Base-by-base conservation (phyloP, 2,888 invertebrate species). In the Fabriciana adippe region DNA sequence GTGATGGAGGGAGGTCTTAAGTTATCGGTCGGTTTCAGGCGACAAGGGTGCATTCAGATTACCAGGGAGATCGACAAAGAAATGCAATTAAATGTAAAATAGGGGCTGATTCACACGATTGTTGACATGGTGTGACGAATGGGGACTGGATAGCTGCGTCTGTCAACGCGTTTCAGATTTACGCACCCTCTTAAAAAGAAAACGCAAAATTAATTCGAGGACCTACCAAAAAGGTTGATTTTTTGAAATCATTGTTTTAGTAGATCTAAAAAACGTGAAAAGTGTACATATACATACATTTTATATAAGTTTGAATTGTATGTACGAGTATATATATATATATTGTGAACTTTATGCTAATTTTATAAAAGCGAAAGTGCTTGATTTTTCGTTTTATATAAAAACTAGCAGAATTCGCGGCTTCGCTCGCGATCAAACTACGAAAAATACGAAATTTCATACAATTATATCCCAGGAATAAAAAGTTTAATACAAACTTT, bases 31-130 rank as follows among this genome's bases (percentile, higher is more conserved):
- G 69, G 73, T 77, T 69, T 72, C 68, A 76, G 70, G 75, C 80
- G 81, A 86, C 87, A 88, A 91, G 92, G 90, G 92, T 89, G 90
- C 89, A 90, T 89, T 80, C 85, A 88, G 88, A 90, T 89, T 90
- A 89, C 87, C 88, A 78, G 86, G 86, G 86, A 87, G 86, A 89
- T 89, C 83, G 86, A 91, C 91, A 92, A 91, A 92, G 91, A 91
- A 92, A 92, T 91, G 92, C 90, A 92, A 92, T 92, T 92, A 92
- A 91, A 92, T 92, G 90, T 90, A 91, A 91, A 92, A 89, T 90
- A 91, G 87, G 91, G 91, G 85, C 80, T 85, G 84, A 84, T 89
- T 86, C 89, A 89, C 90, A 90, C 89, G 87, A 85, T 73, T 89
- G 89, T 90, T 91, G 90, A 91, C 90, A 84, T 75, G 84, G 74